phyloP scores from a whole-genome alignment of 2,113 vertebrate genomes.

The Neotragus moschatus region DNA sequence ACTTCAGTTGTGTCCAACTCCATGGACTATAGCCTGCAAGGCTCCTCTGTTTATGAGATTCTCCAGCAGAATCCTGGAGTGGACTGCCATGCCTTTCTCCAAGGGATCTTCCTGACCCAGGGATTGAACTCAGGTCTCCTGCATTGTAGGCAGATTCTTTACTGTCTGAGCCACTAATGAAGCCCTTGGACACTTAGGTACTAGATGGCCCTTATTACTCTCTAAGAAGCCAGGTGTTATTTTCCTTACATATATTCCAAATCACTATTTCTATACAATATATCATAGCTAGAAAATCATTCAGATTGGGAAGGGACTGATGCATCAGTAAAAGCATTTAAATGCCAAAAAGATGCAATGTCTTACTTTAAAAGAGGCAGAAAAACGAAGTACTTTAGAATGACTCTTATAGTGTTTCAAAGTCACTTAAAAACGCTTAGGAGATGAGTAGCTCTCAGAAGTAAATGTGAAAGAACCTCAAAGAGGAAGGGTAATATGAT shows the following conservation, averaged over 20 bases:
- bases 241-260: background rate
- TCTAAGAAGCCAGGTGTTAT: background rate
- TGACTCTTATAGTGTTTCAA: background rate
- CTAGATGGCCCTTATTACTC: background rate
- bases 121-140: background rate
- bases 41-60: background rate
- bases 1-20: background rate
- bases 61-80: background rate
- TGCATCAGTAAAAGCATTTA: background rate
- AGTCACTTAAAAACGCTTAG: background rate
- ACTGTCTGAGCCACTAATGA: rapidly evolving
- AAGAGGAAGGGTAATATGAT: background rate
- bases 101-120: background rate
- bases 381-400: background rate
- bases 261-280: background rate
- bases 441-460: background rate
- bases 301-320: background rate
- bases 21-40: background rate
- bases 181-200: background rate
- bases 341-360: background rate
- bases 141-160: background rate
- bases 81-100: background rate
- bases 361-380: background rate
- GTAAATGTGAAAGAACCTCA: background rate
- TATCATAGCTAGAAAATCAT: background rate